phyloP scores from a whole-genome alignment of 37 sponge, comb jelly and placozoan species.

The Aplysina aerophoba region DNA sequence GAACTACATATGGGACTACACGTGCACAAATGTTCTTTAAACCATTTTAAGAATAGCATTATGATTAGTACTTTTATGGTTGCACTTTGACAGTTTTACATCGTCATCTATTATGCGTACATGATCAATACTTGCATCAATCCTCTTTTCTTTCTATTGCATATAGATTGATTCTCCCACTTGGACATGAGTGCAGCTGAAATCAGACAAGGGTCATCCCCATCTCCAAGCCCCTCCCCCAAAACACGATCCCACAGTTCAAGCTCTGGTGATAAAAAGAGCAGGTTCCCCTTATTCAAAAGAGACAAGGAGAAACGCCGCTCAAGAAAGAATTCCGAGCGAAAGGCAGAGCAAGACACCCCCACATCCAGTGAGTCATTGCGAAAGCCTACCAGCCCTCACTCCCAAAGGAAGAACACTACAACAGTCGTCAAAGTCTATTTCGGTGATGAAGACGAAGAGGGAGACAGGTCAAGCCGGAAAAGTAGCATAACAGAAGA shows the following conservation, averaged over 20 bases:
- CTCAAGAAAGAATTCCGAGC: background rate
- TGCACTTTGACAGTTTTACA: too few relatives aligned
- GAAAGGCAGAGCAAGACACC: background rate
- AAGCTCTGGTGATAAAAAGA: background rate
- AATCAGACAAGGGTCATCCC: background rate
- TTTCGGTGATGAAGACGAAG: background rate
- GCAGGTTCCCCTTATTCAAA: conserved; percentile 3
- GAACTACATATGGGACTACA: too few relatives aligned
- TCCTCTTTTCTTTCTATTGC: too few relatives aligned
- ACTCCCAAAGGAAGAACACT: background rate
- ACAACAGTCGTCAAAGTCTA: background rate
- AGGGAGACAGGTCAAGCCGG: background rate
- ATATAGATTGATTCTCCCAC: too few relatives aligned
- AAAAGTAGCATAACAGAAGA: background rate
- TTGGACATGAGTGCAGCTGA: conserved; percentile 1
- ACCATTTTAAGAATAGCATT: too few relatives aligned
- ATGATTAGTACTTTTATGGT: too few relatives aligned
- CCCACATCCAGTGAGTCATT: background rate
- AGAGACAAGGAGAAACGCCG: background rate
- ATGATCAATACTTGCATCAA: too few relatives aligned
- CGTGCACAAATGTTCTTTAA: too few relatives aligned
- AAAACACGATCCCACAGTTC: background rate
- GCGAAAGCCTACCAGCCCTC: background rate
- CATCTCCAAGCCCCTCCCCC: background rate
- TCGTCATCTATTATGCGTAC: too few relatives aligned